Evolutionary conservation across 2,113 vertebrate genomes (phyloP).

Genomic region (Lepisosteus osseus): DNA sequence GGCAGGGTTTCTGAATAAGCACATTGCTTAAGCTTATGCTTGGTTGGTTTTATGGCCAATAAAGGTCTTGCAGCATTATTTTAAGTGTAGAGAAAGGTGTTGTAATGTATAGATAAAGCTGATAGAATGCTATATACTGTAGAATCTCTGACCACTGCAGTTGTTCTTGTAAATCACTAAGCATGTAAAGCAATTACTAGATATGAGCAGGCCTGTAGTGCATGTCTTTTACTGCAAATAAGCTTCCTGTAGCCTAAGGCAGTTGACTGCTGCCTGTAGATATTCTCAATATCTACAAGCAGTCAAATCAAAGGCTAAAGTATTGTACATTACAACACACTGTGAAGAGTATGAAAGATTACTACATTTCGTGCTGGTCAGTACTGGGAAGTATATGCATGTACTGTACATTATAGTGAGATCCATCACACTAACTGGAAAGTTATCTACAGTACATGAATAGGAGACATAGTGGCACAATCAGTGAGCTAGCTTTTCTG

Average conservation of each 20-base stretch:
- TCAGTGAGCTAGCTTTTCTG: too few relatives aligned
- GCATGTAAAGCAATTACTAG: conserved; percentile 24
- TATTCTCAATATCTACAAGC: conserved; percentile 10
- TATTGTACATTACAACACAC: not conserved
- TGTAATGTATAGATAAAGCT: too few relatives aligned
- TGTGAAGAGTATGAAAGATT: not conserved
- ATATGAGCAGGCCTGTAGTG: not conserved
- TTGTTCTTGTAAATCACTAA: conserved; percentile 14
- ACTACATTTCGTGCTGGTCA: not conserved
- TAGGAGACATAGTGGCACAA: too few relatives aligned
- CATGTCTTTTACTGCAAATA: conserved; percentile 9
- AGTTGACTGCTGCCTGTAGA: conserved; percentile 4
- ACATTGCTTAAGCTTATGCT: too few relatives aligned
- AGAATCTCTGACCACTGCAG: conserved; percentile 12
- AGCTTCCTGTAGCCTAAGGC: conserved; percentile 10
- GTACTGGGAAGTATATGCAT: not conserved
- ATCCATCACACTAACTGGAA: too few relatives aligned
- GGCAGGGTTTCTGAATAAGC: too few relatives aligned
- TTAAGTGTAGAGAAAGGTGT: too few relatives aligned
- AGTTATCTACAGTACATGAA: too few relatives aligned
- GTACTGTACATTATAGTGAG: too few relatives aligned
- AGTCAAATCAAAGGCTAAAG: conserved; percentile 18
- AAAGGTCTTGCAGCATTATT: not conserved
- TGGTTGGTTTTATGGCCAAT: not conserved
- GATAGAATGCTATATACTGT: too few relatives aligned